These are phyloP conservation scores for Trinorchestia longiramus DNA, from an alignment of 1,140 invertebrate genomes.

Conservation along the genomic window DNA sequence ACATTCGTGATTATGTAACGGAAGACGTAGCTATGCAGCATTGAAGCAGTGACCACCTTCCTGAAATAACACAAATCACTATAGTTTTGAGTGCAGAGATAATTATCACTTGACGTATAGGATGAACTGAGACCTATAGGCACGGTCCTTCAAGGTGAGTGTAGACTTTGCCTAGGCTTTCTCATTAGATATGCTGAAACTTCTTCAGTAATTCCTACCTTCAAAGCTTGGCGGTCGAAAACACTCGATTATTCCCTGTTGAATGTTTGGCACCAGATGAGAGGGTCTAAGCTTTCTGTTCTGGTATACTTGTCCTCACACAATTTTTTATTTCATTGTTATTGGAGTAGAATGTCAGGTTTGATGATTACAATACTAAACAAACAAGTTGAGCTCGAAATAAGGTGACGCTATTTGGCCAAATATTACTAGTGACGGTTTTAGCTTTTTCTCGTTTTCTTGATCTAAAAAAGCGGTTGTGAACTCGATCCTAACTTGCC, in stretches of 20 bases:
- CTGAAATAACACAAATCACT: too few relatives aligned
- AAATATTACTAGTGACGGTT: too few relatives aligned
- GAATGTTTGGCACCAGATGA: background rate
- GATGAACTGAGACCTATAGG: background rate
- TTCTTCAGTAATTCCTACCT: background rate
- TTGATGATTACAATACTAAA: background rate
- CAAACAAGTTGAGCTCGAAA: too few relatives aligned
- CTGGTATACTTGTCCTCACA: background rate
- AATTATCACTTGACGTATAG: too few relatives aligned
- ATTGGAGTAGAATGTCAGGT: background rate
- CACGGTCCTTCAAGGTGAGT: background rate
- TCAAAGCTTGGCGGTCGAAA: background rate
- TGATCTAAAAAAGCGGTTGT: too few relatives aligned
- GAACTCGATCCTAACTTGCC: too few relatives aligned
- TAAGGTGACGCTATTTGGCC: too few relatives aligned
- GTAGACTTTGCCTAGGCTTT: background rate
- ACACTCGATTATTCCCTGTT: background rate
- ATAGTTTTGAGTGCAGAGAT: too few relatives aligned
- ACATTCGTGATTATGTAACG: too few relatives aligned
- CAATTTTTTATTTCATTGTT: background rate
- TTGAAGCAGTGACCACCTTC: too few relatives aligned
- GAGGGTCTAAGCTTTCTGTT: background rate
- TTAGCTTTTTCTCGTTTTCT: too few relatives aligned
- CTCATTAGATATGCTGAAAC: background rate
- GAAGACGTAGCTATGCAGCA: too few relatives aligned